Evolutionary conservation across 2,888 invertebrate species (phyloP).

Genomic region (Agrilus mali): DNA sequence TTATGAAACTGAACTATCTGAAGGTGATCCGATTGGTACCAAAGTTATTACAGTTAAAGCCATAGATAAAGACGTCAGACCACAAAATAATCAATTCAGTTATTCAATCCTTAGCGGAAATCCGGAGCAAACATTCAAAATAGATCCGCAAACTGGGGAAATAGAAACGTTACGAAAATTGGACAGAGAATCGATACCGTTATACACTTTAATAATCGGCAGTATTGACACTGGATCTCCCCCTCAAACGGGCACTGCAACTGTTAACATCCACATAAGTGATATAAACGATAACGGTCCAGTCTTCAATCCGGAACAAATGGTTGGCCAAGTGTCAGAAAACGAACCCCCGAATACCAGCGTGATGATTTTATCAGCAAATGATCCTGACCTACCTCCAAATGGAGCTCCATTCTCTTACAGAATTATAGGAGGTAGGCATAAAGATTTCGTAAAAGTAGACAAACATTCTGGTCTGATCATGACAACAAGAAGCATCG

Average conservation of each 20-base stretch:
- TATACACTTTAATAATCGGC: constrained; percentile 66
- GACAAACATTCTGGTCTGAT: constrained; percentile 72
- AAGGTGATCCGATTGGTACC: constrained; percentile 64
- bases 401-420: constrained; percentile 88
- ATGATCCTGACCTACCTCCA: constrained; percentile 78
- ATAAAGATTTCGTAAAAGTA: constrained; percentile 61
- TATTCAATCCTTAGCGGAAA: constrained; percentile 83
- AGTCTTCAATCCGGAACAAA: constrained; percentile 56
- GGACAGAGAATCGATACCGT: constrained; percentile 68
- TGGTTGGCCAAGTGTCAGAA: constrained; percentile 70
- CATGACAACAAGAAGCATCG: constrained; percentile 64
- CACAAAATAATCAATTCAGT: constrained; percentile 84
- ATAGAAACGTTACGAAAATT: constrained; percentile 63
- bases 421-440: constrained; percentile 62
- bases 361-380: constrained; percentile 74
- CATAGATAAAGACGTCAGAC: constrained; percentile 79
- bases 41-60: constrained; percentile 70
- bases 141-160: constrained; percentile 75
- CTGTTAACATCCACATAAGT: constrained; percentile 63
- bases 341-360: constrained; percentile 75
- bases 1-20: constrained; percentile 71
- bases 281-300: constrained; percentile 95
- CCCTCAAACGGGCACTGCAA: constrained; percentile 83
- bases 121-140: constrained; percentile 69
- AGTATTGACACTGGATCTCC: constrained; percentile 83